phyloP scores from a whole-genome alignment of 2,113 vertebrate genomes.

The Tursiops truncatus region DNA sequence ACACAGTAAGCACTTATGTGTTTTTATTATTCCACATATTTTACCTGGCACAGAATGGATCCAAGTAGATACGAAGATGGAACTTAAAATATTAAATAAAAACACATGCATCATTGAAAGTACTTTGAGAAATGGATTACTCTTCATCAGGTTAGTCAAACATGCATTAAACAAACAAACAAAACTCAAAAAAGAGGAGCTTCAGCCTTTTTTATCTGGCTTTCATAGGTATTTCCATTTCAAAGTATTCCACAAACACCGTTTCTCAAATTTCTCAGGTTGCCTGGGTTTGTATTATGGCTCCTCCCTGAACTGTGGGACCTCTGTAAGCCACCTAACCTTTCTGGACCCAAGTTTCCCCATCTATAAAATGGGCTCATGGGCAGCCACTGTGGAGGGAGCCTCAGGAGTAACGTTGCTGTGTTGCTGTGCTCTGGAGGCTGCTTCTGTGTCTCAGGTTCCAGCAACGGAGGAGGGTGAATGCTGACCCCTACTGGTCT shows the following conservation, averaged over 20 bases:
- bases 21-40: not conserved
- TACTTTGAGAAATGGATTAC: not conserved
- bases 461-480: not conserved
- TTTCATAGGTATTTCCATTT: not conserved
- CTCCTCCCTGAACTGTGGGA: not conserved
- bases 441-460: not conserved
- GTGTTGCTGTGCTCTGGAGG: not conserved
- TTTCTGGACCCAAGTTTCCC: not conserved
- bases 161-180: not conserved
- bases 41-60: not conserved
- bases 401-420: not conserved
- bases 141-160: not conserved
- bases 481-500: fast-evolving
- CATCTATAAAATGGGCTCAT: not conserved
- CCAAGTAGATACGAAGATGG: not conserved
- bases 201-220: not conserved
- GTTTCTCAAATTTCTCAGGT: not conserved
- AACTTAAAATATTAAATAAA: not conserved
- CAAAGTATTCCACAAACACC: not conserved
- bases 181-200: not conserved
- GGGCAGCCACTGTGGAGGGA: no score
- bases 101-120: not conserved
- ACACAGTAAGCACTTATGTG: not conserved
- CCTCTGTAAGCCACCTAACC: not conserved
- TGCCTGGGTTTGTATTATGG: not conserved